Evolutionary conservation across 2,888 invertebrate species (phyloP), one percentile per base, ranked within the genome.

Genomic region (Deilephila porcellus): DNA sequence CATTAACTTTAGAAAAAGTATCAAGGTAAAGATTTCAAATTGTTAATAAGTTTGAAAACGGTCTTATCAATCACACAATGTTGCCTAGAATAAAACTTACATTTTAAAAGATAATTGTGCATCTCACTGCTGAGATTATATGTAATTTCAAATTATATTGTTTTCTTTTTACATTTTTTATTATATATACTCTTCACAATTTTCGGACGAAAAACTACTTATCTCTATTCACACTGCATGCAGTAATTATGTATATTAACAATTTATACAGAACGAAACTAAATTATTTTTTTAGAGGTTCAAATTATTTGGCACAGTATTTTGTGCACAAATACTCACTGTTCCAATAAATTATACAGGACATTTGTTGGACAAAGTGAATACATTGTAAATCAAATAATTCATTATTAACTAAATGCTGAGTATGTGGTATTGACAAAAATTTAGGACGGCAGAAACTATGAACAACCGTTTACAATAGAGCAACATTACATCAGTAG

Each of bases 401-500:
- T 37, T n/a, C 14, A 29, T 25, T 25, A 20, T n/a, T 64, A 45
- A 67, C 11, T 52, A 67, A 67, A n/a, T 52, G 14, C 52, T 14
- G 11, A 25, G 52, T 67, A 52, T 45, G 45, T 52, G 20, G 29
- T 70, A 56, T 56, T 60, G 59, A 71, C 29, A 60, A 60, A 29
- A 60, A 81, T 77, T 80, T 76, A 83, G 86, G 87, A 87, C 88
- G 88, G 88, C 82, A 86, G 81, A 75, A 79, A 81, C 83, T 60
- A 59, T 71, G 71, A 84, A 85, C 88, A 87, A 88, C 86, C 85
- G 82, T 81, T 79, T 73, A 67, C 76, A 79, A 81, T 78, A 82
- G 83, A 83, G 80, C 78, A 82, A 71, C 34, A 59, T 71, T 59
- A n/a, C 56, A 59, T 20, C 59, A 59, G 0, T 70, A 56, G 7